Evolutionary conservation across 2,113 vertebrate species (phyloP), one percentile per base, ranked within the genome.

Genomic region (Elgaria multicarinata): DNA sequence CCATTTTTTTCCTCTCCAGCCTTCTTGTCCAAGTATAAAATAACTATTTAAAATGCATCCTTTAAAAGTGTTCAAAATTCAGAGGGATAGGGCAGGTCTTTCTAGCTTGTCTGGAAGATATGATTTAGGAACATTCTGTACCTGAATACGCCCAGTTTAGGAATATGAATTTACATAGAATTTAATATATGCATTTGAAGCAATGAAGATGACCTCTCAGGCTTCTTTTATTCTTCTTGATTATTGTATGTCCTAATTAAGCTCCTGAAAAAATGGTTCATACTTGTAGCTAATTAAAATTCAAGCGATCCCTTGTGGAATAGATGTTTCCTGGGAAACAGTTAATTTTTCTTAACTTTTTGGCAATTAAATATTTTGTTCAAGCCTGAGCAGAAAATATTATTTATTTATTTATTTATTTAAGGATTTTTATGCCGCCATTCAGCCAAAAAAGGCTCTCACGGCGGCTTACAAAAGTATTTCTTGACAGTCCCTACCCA

Each of bases 211-310:
- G 46, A 72, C 9, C 58, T 88, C 62, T 88, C 66, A 88, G 5
- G 53, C 6, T 24, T 1, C 8, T 71, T 81, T 72, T 81, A 33
- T 88, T 55, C 26, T 81, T 88, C 9, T 39, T 72, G 78, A n/a
- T 72, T 71, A 81, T 81, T 44, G 66, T 24, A 1, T 88, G 66
- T 31, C 36, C 66, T 82, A 88, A 81, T 81, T 88, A 72, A 64
- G 44, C 14, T 71, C n/a, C 26, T 24, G 44, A 28, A 55, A 53
- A 80, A 42, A 6, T 3, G 69, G 46, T 81, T 71, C 16, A 53
- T 80, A 50, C 77, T 58, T 79, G 86, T 24, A 42, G n/a, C 66
- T 87, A 71, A 69, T 88, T 80, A 42, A 80, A 80, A 88, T 71
- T 39, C 28, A 31, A 81, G 64, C 31, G 14, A 71, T 71, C 36